These are phyloP conservation scores for Heptranchias perlo DNA, from an alignment of 2,113 vertebrate genomes.

Conservation along the genomic window DNA sequence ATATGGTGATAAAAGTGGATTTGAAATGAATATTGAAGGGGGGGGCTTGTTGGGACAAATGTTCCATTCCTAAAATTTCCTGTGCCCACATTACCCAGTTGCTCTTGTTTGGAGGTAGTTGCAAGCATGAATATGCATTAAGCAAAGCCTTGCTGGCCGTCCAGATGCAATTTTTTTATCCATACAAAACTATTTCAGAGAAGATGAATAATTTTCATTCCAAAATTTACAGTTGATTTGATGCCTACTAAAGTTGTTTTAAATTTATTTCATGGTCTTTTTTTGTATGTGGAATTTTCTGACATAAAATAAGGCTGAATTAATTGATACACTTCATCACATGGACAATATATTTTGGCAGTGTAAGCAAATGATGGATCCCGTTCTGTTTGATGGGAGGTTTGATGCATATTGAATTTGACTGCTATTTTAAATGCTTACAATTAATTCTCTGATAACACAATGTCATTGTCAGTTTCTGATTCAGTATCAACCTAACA, in stretches of 20 bases:
- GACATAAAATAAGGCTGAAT: neutral
- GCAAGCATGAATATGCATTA: neutral
- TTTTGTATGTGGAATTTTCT: neutral
- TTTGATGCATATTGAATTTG: neutral
- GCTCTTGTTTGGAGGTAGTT: neutral
- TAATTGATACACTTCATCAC: neutral
- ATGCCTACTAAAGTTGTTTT: neutral
- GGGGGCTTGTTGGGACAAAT: neutral
- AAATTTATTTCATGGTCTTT: neutral
- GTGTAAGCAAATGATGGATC: neutral
- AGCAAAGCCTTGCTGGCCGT: neutral
- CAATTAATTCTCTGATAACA: neutral
- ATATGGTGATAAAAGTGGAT: no score
- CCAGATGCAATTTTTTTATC: neutral
- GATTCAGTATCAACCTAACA: neutral
- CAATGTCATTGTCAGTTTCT: neutral
- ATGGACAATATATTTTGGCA: neutral
- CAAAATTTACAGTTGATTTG: neutral
- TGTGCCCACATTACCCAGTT: neutral
- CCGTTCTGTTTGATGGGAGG: neutral
- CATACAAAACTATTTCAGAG: neutral
- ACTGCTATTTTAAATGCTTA: neutral
- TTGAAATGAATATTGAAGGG: neutral
- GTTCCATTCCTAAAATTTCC: neutral
- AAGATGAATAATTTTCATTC: neutral